Base-by-base conservation (phyloP, 2,113 vertebrate genomes). In the Percopsis transmontana region DNA sequence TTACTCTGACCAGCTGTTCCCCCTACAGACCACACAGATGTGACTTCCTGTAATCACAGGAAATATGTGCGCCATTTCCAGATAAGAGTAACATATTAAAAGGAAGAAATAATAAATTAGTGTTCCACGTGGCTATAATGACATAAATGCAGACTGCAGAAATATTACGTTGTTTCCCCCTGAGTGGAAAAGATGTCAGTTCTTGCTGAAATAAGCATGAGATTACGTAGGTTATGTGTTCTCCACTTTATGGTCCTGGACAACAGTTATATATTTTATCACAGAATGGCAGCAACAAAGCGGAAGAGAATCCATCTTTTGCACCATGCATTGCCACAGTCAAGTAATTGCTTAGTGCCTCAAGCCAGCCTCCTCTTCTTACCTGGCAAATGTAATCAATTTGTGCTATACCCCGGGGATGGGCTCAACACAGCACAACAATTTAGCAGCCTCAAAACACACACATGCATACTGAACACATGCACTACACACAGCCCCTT, bases 361-460 rank as follows among this genome's bases (percentile, higher is more conserved):
- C 60, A 57, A 81, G 75, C 71, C 77, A 76, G 77, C 78, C 74
- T 69, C 84, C 51, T 82, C 68, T 76, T 86, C 81, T 78, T 83
- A 85, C 86, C 87, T 89, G 84, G 79, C 82, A 87, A 88, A 88
- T 88, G 78, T 85, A 85, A 89, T 90, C 86, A 88, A 85, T 88
- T 82, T 82, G 79, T 83, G 86, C 75, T 67, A 70, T 45, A 78
- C 87, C 84, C 85, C 65, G 60, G 79, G 85, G 81, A 89, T 38
- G 59, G 60, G 57, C 82, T 86, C 70, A 75, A 60, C 76, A 72
- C 67, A 23, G 65, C 65, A 51, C 62, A 39, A 72, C 61, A 38
- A 77, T 12, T 56, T 81, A 73, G 69, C 72, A 44, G 60, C 0
- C 39, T 11, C 7, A 40, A 1, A 11, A 67, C 40, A 50, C 38